Conservation (phyloP, 2,113 vertebrate genomes). For the Brachyhypopomus occidentalis region DNA sequence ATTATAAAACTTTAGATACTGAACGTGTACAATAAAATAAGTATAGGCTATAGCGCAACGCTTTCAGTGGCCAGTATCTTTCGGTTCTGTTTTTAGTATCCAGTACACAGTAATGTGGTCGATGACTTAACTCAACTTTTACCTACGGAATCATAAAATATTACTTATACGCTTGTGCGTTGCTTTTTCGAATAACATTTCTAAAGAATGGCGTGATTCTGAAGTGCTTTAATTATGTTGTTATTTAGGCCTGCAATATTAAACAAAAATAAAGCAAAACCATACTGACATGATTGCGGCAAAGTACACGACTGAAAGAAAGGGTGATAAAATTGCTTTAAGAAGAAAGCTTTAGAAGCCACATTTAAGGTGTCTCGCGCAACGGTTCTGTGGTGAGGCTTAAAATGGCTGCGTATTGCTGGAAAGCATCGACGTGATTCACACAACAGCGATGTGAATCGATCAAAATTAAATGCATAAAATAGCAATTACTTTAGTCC, state of each 20-base stretch:
- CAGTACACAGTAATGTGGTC: conserved; percentile 78
- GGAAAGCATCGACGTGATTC: conserved; percentile 61
- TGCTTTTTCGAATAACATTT: conserved; percentile 49
- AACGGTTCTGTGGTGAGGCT: conserved; percentile 43
- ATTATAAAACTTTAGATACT: conserved; percentile 79
- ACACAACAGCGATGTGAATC: conserved; percentile 54
- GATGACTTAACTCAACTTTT: conserved; percentile 60
- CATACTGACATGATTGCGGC: conserved; percentile 41
- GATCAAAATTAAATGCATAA: conserved; percentile 56
- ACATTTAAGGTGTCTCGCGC: conserved; percentile 43
- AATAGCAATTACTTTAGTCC: conserved; percentile 33
- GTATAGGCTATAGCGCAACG: conserved; percentile 73
- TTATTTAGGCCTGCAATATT: conserved; percentile 39
- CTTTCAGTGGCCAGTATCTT: conserved; percentile 62
- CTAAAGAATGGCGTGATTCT: conserved; percentile 38
- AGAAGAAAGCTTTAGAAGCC: conserved; percentile 57
- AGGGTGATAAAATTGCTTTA: conserved; percentile 54
- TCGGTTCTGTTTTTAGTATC: conserved; percentile 66
- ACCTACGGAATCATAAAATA: conserved; percentile 58
- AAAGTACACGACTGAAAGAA: conserved; percentile 63
- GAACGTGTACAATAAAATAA: conserved; percentile 76
- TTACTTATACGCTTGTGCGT: conserved; percentile 52
- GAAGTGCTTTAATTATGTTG: conserved; percentile 67
- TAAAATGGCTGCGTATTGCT: conserved; percentile 56
- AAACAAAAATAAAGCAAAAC: conserved; percentile 56